Conservation (phyloP, 2,113 vertebrate species). For the Pseudopodoces humilis region DNA sequence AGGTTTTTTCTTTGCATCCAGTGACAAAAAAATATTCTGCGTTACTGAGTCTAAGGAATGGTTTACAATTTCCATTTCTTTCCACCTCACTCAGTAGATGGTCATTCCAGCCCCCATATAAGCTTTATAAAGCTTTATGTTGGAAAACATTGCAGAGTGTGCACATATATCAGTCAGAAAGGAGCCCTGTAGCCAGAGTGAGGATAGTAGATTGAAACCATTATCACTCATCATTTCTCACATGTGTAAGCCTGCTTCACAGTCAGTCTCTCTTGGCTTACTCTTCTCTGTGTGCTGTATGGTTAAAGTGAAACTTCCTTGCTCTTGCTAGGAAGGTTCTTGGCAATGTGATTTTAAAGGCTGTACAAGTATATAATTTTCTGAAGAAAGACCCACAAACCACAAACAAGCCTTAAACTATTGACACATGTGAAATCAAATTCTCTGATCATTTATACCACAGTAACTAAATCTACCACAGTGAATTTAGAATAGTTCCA, state of each 20-base stretch:
- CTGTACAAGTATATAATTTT: background rate
- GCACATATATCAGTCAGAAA: background rate
- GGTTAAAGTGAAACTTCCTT: background rate
- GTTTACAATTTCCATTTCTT: background rate
- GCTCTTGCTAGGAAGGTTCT: background rate
- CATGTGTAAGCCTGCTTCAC: background rate
- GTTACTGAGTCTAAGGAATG: background rate
- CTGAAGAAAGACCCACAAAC: slow-evolving; percentile 1
- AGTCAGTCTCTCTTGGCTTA: background rate
- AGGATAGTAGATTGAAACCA: background rate
- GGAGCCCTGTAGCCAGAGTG: background rate
- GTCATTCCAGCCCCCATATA: background rate
- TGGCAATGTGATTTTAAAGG: background rate
- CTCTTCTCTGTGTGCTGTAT: background rate
- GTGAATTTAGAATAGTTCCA: background rate
- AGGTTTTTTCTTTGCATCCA: background rate
- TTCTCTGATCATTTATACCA: background rate
- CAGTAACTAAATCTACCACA: background rate
- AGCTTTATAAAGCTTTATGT: background rate
- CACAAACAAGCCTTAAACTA: slow-evolving; percentile 24
- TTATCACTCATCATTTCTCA: background rate
- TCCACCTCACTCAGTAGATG: background rate
- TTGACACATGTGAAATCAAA: slow-evolving; percentile 27
- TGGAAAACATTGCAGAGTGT: background rate
- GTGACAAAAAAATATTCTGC: background rate